These are phyloP conservation scores for Empidonax alnorum DNA, from an alignment of 2,113 vertebrate species.

Conservation along the genomic window DNA sequence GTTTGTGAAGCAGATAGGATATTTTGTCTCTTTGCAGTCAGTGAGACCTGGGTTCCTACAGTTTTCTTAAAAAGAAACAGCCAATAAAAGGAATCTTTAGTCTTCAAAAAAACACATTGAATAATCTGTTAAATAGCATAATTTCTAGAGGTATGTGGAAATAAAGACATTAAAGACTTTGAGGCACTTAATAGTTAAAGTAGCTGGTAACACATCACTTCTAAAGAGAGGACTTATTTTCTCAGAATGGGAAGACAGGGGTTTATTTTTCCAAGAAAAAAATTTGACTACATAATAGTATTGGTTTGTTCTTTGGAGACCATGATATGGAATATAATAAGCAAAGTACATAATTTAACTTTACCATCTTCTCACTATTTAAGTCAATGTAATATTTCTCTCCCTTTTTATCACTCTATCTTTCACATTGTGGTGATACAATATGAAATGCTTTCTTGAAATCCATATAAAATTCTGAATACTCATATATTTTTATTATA, in stretches of 20 bases:
- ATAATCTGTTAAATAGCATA: not conserved
- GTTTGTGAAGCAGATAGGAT: not conserved
- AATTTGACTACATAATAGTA: not conserved
- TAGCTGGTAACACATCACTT: not conserved
- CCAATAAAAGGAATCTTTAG: not conserved
- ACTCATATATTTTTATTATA: constrained; percentile 39
- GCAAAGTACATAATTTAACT: not conserved
- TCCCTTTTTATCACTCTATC: not conserved
- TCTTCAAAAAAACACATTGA: not conserved
- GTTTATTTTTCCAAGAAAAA: not conserved
- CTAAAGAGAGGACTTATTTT: not conserved
- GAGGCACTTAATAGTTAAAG: not conserved
- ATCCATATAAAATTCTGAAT: constrained; percentile 35
- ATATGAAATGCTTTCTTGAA: constrained; percentile 11
- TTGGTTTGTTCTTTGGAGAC: not conserved
- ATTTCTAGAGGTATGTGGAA: not conserved
- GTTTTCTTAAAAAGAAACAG: not conserved
- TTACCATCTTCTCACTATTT: not conserved
- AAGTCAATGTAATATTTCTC: constrained; percentile 7
- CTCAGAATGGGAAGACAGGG: not conserved
- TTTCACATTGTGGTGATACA: not conserved
- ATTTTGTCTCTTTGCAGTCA: not conserved
- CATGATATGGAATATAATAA: not conserved
- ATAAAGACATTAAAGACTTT: not conserved
- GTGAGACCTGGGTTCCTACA: not conserved